Evolutionary conservation across 2,113 vertebrate genomes (phyloP), one percentile per base, ranked within the genome.

Genomic region (Ibidorhyncha struthersii): DNA sequence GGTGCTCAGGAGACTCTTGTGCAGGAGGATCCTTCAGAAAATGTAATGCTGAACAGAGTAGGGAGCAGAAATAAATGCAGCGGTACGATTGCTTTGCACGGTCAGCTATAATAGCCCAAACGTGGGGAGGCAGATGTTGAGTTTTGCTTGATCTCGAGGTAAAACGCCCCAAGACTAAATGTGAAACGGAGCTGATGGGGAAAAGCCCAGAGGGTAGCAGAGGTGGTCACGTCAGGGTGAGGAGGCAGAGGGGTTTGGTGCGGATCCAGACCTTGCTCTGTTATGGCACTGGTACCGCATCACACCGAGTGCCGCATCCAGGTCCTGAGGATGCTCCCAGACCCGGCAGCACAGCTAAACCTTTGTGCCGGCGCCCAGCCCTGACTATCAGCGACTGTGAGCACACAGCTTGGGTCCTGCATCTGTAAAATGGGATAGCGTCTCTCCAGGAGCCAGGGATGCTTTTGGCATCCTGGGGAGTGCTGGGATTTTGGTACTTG

Each of bases 121-220:
- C 1, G 2, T 1, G 0, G 12, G 29, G 69, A 43, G 55, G 49
- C 22, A 41, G 78, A 10, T 18, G 55, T 19, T 4, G 26, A 49
- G 30, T 63, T 63, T 38, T 70, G 47, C 55, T 56, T 49, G 18
- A 43, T 38, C 27, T 56, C 1, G 1, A 77, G 63, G 63, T 32
- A 77, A 76, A 63, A 70, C 1, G 22, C 7, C 63, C 21, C 8
- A 14, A 41, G 17, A 50, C 22, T 22, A 16, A 45, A 59, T 7
- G 32, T 32, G 47, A 82, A 71, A 45, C 0, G 63, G 38, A 58
- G 36, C 12, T 58, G 49, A 30, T 3, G 29, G 56, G 19, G 13
- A 5, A 50, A 38, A 82, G 6, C 14, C 27, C 69, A 41, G n/a
- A 55, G 26, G 18, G 41, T 4, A 14, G 32, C 32, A 25, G 49